Conservation (phyloP, 2,797 vertebrate species). For the Manis crassicaudata region DNA sequence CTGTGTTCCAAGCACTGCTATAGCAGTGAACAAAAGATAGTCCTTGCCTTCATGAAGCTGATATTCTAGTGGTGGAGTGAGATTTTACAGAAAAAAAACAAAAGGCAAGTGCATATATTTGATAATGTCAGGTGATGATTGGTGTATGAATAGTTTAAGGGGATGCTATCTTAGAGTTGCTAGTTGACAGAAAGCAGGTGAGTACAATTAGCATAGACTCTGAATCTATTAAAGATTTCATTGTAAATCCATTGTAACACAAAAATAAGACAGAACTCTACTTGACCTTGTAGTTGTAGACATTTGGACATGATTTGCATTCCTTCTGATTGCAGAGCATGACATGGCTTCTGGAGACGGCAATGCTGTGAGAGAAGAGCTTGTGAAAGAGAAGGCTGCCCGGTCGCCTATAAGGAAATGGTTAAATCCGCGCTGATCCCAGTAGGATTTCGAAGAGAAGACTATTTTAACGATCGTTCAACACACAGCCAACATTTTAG, state of each 20-base stretch:
- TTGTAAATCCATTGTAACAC: background rate
- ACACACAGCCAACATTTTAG: conserved; percentile 80
- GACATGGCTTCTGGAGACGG: conserved; percentile 94
- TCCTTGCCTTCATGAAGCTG: background rate
- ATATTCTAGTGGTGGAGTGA: background rate
- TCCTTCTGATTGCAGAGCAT: conserved; percentile 85
- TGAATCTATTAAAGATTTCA: background rate
- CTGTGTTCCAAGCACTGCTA: background rate
- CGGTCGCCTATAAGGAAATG: conserved; percentile 88
- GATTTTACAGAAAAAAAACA: background rate
- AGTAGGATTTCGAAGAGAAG: conserved; percentile 69
- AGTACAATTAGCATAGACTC: background rate
- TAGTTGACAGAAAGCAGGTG: background rate
- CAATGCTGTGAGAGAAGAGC: conserved; percentile 87
- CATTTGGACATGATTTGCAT: background rate
- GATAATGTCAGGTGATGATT: background rate
- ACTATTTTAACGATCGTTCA: conserved; percentile 67
- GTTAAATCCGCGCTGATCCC: conserved; percentile 94
- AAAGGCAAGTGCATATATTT: background rate
- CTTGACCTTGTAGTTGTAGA: background rate
- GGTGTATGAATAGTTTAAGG: background rate
- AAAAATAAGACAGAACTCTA: background rate
- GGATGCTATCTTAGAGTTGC: background rate
- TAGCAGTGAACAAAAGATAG: background rate
- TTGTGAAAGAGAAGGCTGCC: conserved; percentile 84